These are phyloP conservation scores for Cordilura impudica DNA, from an alignment of 2,888 invertebrate species.

Conservation along the genomic window DNA sequence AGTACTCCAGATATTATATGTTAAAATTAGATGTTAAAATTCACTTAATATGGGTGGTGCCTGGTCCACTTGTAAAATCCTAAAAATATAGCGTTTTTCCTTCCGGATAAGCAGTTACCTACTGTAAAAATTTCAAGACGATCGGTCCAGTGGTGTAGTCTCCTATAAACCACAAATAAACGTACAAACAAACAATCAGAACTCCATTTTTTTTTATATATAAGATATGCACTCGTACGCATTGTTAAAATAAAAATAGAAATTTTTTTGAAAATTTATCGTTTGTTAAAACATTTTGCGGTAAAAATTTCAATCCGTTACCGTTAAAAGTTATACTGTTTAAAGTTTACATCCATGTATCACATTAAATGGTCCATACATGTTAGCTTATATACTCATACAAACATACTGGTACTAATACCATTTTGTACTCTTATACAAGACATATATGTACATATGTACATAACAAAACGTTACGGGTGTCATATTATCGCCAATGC, in stretches of 20 bases:
- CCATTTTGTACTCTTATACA: background rate
- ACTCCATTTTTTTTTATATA: too few relatives aligned
- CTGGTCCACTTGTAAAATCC: too few relatives aligned
- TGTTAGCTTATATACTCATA: background rate
- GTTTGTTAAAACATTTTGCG: conserved; percentile 49
- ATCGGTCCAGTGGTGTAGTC: too few relatives aligned
- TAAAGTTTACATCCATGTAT: background rate
- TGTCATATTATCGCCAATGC: conserved; percentile 6
- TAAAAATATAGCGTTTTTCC: too few relatives aligned
- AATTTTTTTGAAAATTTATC: conserved; percentile 35
- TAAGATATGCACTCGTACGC: too few relatives aligned
- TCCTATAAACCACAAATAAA: too few relatives aligned
- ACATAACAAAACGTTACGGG: background rate
- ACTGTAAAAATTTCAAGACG: too few relatives aligned
- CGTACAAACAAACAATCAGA: too few relatives aligned
- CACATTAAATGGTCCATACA: background rate
- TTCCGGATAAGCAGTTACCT: too few relatives aligned
- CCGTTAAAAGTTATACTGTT: background rate
- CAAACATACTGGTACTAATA: background rate
- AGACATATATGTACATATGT: background rate
- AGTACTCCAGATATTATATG: too few relatives aligned
- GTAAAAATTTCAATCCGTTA: conserved; percentile 7
- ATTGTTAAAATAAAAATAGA: background rate
- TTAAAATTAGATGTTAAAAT: too few relatives aligned
- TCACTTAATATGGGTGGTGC: too few relatives aligned